Evolutionary conservation across 92 coral and sea anemone genomes (phyloP), one percentile per base, ranked within the genome.

Genomic region (Porites cylindrica): DNA sequence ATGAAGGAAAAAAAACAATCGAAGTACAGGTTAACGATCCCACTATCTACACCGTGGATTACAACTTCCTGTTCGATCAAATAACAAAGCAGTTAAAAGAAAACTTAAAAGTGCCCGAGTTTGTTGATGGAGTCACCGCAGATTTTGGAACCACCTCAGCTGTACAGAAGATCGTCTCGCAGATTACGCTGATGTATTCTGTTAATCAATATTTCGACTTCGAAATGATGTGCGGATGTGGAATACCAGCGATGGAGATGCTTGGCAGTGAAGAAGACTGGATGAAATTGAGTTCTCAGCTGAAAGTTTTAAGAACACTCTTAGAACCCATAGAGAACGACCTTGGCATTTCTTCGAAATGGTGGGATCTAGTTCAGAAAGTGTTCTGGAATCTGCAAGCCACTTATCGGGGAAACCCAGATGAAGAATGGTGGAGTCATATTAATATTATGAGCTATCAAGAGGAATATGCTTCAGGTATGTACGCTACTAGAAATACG

Each of bases 41-140:
- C 26, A 67, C 76, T 21, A 90, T 93, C 78, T 86, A 90, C 29
- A 86, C 77, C 50, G 86, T 90, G 16, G 91, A 93, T 80, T 93
- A 93, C 83, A 59, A 67, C 51, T 78, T 66, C 68, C 91, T 90
- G 82, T 93, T 93, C 50, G 87, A 93, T 51, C 88, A 79, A 78
- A 90, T 90, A 86, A 78, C 92, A 14, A 90, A 78, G 77, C 19
- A 70, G 69, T 83, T 93, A 10, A 50, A 84, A 75, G 79, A 87
- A 65, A 93, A 88, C 16, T 63, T 93, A 24, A 93, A 93, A 51
- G 90, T 91, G 60, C 96, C 96, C 18, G 87, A 88, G 29, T 93
- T 91, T 82, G 96, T 93, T 56, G 90, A 88, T 67, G 76, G 76
- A 71, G 50, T 47, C 12, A 71, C 76, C 1, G 76, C 56, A 71